A percentile compares a stretch with the other conserved stretches of the same genome.
These are phyloP conservation scores for Cydia strobilella DNA, from an alignment of 1,140 invertebrate species.

Conservation along the genomic window DNA sequence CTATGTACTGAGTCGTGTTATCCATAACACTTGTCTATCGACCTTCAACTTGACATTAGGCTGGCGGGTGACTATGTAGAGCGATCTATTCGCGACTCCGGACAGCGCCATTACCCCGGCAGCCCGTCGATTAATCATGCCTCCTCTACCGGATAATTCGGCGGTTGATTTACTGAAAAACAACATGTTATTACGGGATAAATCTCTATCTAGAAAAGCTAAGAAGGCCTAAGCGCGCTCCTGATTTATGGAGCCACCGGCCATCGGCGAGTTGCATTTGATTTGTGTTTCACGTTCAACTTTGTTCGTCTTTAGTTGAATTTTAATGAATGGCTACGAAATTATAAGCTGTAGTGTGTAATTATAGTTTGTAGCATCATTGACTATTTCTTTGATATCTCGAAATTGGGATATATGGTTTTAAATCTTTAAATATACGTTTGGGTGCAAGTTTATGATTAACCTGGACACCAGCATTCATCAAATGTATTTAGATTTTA, in stretches of 20 bases:
- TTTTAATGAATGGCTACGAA: constrained; percentile 75
- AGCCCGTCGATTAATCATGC: constrained; percentile 74
- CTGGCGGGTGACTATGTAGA: constrained; percentile 4
- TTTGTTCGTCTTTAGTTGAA: constrained; percentile 75
- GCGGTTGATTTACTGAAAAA: constrained; percentile 78
- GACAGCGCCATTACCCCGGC: constrained; percentile 63
- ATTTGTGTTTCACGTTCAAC: constrained; percentile 70
- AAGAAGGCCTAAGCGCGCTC: constrained; percentile 75
- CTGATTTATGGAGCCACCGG: constrained; percentile 71
- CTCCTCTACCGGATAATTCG: constrained; percentile 78
- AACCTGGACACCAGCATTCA: constrained; percentile 21
- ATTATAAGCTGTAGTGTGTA: constrained; percentile 68
- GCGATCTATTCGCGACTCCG: constrained; percentile 26
- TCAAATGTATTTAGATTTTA: constrained; percentile 24
- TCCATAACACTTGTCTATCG: background rate
- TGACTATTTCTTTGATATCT: constrained; percentile 70
- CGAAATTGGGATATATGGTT: constrained; percentile 28
- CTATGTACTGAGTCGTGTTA: background rate
- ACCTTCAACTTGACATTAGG: background rate
- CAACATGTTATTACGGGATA: constrained; percentile 79
- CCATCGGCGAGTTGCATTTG: constrained; percentile 68
- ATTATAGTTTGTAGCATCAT: constrained; percentile 62
- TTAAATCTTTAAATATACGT: constrained; percentile 29
- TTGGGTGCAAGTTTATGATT: constrained; percentile 26
- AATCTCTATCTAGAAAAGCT: constrained; percentile 80